phyloP scores from a whole-genome alignment of 2,113 vertebrate species.

The Hypomesus transpacificus region DNA sequence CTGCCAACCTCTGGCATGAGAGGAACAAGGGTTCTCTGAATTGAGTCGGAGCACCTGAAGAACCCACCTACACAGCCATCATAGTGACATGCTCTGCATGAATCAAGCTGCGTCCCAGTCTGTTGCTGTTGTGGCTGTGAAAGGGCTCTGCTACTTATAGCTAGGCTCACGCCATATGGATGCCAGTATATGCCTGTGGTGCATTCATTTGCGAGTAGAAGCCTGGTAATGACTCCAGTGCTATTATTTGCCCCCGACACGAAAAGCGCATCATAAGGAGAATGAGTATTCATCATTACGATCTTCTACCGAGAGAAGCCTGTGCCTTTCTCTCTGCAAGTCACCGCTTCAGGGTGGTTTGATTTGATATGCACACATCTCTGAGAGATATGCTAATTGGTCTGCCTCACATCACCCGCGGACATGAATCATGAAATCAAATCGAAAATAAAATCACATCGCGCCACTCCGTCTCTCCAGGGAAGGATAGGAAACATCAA shows the following conservation, averaged over 20 bases:
- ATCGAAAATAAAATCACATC: slow-evolving; percentile 22
- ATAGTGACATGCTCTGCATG: slow-evolving; percentile 21
- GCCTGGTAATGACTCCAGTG: slow-evolving; percentile 38
- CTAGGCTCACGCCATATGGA: not conserved
- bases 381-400: slow-evolving; percentile 52
- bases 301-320: slow-evolving; percentile 29
- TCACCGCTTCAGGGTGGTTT: slow-evolving; percentile 38
- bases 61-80: slow-evolving; percentile 32
- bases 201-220: slow-evolving; percentile 25
- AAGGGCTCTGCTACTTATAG: slow-evolving; percentile 15
- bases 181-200: slow-evolving; percentile 1
- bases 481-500: slow-evolving; percentile 15
- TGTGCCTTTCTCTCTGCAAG: slow-evolving; percentile 33
- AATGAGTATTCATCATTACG: slow-evolving; percentile 32
- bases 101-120: slow-evolving; percentile 25
- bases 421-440: slow-evolving; percentile 41
- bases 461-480: slow-evolving; percentile 1
- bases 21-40: slow-evolving; percentile 34
- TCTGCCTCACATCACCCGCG: slow-evolving; percentile 41
- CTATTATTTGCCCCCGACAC: slow-evolving; percentile 31
- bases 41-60: slow-evolving; percentile 29
- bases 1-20: slow-evolving; percentile 16
- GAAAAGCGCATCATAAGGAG: slow-evolving; percentile 21
- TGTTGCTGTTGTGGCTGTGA: slow-evolving; percentile 17
- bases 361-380: slow-evolving; percentile 47